These are phyloP conservation scores for Noctilio leporinus DNA, from an alignment of 2,113 vertebrate genomes.

Conservation along the genomic window DNA sequence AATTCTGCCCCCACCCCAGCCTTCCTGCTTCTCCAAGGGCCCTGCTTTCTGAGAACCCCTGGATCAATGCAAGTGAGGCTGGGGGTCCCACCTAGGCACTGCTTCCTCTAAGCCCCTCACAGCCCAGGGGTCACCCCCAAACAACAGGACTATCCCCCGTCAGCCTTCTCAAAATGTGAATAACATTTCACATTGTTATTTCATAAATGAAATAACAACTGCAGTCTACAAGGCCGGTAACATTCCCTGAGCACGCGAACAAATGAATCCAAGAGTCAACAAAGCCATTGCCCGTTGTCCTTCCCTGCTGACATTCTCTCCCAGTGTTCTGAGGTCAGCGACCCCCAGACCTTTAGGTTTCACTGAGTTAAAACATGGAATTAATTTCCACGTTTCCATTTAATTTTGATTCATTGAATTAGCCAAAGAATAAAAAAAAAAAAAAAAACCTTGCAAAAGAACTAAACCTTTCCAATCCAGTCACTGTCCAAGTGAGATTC, in stretches of 20 bases:
- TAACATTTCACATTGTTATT: too few relatives aligned
- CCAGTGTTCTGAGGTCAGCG: background rate
- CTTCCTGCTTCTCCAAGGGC: background rate
- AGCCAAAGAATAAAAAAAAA: background rate
- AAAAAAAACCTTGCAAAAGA: background rate
- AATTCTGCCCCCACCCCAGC: background rate
- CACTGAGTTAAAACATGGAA: background rate
- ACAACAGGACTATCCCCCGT: background rate
- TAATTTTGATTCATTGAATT: background rate
- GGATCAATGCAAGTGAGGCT: accelerated
- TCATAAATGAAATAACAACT: background rate
- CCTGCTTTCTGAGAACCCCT: background rate
- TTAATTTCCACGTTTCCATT: background rate
- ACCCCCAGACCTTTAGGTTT: background rate
- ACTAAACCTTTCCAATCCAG: background rate
- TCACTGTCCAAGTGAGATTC: background rate
- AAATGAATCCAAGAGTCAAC: background rate
- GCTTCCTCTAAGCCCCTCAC: background rate
- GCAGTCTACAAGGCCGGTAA: background rate
- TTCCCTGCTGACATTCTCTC: background rate
- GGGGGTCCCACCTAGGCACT: accelerated
- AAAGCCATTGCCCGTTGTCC: too few relatives aligned
- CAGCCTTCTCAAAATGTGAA: background rate
- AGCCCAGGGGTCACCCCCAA: background rate
- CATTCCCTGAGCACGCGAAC: background rate